Evolutionary conservation across 1,140 invertebrate species (phyloP).

Genomic region (Ridgeia piscesae): DNA sequence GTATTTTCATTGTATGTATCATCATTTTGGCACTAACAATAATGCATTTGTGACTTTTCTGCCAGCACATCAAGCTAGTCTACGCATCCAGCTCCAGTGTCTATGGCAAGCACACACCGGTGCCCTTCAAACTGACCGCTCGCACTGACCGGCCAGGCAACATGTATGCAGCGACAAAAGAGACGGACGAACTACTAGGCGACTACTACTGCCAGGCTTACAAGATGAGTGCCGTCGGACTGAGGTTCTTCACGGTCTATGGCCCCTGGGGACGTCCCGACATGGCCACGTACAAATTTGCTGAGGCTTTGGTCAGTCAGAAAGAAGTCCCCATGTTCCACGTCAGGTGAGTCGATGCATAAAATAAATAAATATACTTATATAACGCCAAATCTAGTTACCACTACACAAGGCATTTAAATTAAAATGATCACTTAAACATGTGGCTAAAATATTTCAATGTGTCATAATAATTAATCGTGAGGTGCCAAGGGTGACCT

Average conservation of each 20-base stretch:
- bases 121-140: slow-evolving; percentile 20
- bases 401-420: too few species aligned
- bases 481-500: too few species aligned
- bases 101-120: slow-evolving; percentile 22
- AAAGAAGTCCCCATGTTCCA: slow-evolving; percentile 24
- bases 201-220: slow-evolving; percentile 22
- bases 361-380: too few species aligned
- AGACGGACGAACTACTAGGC: slow-evolving; percentile 23
- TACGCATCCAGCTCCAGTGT: slow-evolving; percentile 31
- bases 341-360: slow-evolving; percentile 11
- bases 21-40: too few species aligned
- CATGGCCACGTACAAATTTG: slow-evolving; percentile 31
- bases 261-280: slow-evolving; percentile 30
- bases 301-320: slow-evolving; percentile 18
- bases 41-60: too few species aligned
- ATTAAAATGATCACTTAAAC: too few species aligned
- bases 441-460: too few species aligned
- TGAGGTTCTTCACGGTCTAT: slow-evolving; percentile 32
- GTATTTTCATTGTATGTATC: too few species aligned
- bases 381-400: too few species aligned
- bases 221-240: slow-evolving; percentile 14
- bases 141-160: slow-evolving; percentile 26
- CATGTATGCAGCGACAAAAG: slow-evolving; percentile 31
- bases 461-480: too few species aligned
- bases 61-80: slow-evolving; percentile 21